Percentiles rank a stretch among this genome's conserved stretches.
Conservation (phyloP, 1,140 invertebrate species). For the Asobara japonica region DNA sequence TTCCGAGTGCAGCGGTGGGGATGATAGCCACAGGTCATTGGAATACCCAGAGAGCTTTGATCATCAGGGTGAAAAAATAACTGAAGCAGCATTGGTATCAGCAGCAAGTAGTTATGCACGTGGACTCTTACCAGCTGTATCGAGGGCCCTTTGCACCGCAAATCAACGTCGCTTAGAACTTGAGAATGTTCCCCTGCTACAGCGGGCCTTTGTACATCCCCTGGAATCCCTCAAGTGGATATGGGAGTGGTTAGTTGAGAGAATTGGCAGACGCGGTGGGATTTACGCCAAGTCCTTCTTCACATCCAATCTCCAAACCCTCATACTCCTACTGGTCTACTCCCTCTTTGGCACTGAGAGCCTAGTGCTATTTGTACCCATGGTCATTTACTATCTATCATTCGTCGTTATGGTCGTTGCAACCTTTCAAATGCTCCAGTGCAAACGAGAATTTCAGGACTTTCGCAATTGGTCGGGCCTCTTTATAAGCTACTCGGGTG, state of each 20-base stretch:
- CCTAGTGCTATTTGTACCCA: slow-evolving; percentile 74
- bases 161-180: slow-evolving; percentile 72
- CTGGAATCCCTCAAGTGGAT: slow-evolving; percentile 74
- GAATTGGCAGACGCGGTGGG: slow-evolving; percentile 68
- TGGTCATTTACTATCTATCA: slow-evolving; percentile 77
- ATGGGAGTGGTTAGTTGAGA: slow-evolving; percentile 74
- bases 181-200: slow-evolving; percentile 76
- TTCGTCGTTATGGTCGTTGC: slow-evolving; percentile 78
- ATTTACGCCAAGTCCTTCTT: slow-evolving; percentile 66
- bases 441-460: slow-evolving; percentile 77
- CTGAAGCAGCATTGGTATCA: slow-evolving; percentile 81
- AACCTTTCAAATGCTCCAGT: slow-evolving; percentile 82
- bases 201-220: slow-evolving; percentile 77
- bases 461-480: slow-evolving; percentile 83
- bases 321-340: slow-evolving; percentile 76
- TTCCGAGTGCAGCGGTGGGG: neutral
- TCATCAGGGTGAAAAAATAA: slow-evolving; percentile 76
- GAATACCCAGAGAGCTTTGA: slow-evolving; percentile 53
- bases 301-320: slow-evolving; percentile 71
- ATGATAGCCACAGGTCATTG: neutral
- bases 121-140: slow-evolving; percentile 80
- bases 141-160: slow-evolving; percentile 75
- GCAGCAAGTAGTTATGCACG: slow-evolving; percentile 84
- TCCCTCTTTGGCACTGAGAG: slow-evolving; percentile 74
- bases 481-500: slow-evolving; percentile 76